A percentile compares a stretch with the other conserved stretches of the same genome.
phyloP scores from a whole-genome alignment of 2,113 vertebrate genomes.

The Hemibates koningsi region DNA sequence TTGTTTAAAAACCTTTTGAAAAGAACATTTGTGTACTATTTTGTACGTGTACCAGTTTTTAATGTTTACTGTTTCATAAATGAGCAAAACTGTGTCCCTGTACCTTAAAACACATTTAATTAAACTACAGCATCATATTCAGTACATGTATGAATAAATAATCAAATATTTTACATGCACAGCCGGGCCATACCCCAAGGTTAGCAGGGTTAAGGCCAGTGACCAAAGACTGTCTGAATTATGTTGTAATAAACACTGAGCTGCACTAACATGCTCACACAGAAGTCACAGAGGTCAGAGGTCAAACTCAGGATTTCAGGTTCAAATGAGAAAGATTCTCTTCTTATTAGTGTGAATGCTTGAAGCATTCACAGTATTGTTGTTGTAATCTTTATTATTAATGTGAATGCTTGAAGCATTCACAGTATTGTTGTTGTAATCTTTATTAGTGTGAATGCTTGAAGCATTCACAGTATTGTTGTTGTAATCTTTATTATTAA shows the following conservation, averaged over 20 bases:
- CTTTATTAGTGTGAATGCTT: no score
- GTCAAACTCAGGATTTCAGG: background rate
- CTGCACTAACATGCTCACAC: background rate
- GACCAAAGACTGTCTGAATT: background rate
- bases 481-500: no score
- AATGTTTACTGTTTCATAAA: background rate
- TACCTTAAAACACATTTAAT: background rate
- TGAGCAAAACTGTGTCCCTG: background rate
- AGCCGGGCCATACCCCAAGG: background rate
- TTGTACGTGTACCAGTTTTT: background rate
- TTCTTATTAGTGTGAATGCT: no score
- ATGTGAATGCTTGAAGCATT: no score
- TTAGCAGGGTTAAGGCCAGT: background rate
- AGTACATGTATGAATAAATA: background rate
- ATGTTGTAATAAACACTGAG: background rate
- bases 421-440: no score
- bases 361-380: no score
- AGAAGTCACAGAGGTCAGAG: background rate
- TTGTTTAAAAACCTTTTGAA: background rate
- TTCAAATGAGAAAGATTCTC: background rate
- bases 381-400: no score
- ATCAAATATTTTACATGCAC: background rate
- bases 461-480: no score
- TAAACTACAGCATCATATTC: background rate
- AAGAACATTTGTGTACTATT: background rate